Evolutionary conservation across 92 coral and sea anemone species (phyloP), one percentile per base, ranked within the genome.

Genomic region (Palythoa grandiflora): DNA sequence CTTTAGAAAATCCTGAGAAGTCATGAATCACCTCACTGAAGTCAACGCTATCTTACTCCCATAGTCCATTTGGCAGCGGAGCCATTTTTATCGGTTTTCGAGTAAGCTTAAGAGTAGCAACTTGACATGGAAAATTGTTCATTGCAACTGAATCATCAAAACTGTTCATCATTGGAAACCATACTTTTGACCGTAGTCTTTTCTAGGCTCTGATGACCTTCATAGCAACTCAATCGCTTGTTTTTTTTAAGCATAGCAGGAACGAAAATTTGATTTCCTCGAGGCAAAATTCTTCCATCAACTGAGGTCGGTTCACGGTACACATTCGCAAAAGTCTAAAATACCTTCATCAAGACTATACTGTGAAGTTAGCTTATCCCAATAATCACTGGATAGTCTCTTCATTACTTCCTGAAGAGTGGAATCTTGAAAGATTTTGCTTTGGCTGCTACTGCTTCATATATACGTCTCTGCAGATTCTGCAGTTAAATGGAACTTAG

Each of bases 101-200:
- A 4, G 35, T 9, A 4, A 9, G 1, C n/a, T n/a, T 61, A 38
- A 77, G 87, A 37, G 68, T 84, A 7, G 68, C 79, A 84, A 68
- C 66, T 71, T 84, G 88, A 39, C 79, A 84, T 16, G 79, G 79
- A 40, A 79, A 16, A 57, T 86, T 68, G 0, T 65, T 57, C 38
- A 63, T 78, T 68, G 68, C 90, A 35, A 79, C 40, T 44, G 66
- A 65, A 17, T 87, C 90, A 51, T 40, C 65, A 7, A 79, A 40
- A 36, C 71, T 48, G 72, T 87, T 86, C 86, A 78, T 78, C 39
- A 28, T 68, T 39, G 85, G 80, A 20, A 87, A 79, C 90, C 90
- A 87, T 21, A 87, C 90, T 38, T 78, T 87, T 16, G 90, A 87
- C 19, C 90, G 79, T 7, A 88, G 50, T 87, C 77, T 59, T 38